Evolutionary conservation across 2,797 vertebrate genomes (phyloP), one percentile per base, ranked within the genome.

Genomic region (Alosa sapidissima): DNA sequence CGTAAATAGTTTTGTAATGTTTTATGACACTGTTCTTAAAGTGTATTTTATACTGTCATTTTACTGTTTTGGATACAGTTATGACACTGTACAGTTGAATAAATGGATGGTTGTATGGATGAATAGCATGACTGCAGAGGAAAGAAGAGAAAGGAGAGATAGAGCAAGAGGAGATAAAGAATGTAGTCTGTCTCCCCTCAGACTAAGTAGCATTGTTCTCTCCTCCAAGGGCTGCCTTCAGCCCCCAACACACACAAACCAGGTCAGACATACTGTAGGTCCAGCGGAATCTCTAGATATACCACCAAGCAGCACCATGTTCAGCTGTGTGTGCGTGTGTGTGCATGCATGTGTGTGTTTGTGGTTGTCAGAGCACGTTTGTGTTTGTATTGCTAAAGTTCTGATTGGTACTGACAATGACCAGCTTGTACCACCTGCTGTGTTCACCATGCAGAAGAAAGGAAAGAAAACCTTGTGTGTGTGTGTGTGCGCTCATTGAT

Each of bases 201-300:
- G 68, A 62, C 86, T 85, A 81, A 75, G 81, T 82, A 28, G 68
- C 21, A 87, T 88, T 89, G 84, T 87, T 89, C 60, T 86, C 51
- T 82, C 58, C 81, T 89, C 84, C 84, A 88, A 85, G 83, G 36
- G 36, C 84, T 60, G 51, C 68, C 81, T 87, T 87, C 54, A 85
- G 24, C 21, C 81, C 72, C 60, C 81, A n/a, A 41, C 60, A 47
- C 75, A 55, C 60, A 45, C 58, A 55, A 83, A 83, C 36, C 81
- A 88, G 54, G 85, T 86, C 75, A 83, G 54, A 82, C 82, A 62
- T 81, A 82, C 84, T 5, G 5, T 47, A 75, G 72, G 75, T 45
- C 81, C n/a, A 65, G 55, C 6, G 3, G 14, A 72, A 72, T 72
- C 65, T 72, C 28, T 19, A 16, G 36, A 75, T 16, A 75, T 45